phyloP scores from a whole-genome alignment of 2,888 invertebrate species.

The Spilosoma lubricipeda region DNA sequence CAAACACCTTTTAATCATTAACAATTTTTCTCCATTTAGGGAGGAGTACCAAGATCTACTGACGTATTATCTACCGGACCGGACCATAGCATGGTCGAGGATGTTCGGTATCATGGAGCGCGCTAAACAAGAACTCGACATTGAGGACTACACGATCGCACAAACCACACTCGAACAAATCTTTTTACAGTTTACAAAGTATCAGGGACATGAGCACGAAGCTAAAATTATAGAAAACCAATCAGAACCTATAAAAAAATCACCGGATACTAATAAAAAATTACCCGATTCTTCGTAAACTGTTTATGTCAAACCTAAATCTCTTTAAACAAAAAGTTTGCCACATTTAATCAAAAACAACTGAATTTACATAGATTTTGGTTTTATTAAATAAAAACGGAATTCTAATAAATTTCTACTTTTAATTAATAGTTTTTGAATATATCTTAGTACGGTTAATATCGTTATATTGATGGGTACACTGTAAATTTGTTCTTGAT shows the following conservation, averaged over 20 bases:
- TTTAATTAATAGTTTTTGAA: neutral
- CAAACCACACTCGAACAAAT: conserved; percentile 94
- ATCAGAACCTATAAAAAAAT: neutral
- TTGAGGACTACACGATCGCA: conserved; percentile 93
- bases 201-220: conserved; percentile 56
- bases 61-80: conserved; percentile 89
- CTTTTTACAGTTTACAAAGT: conserved; percentile 89
- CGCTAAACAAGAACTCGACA: conserved; percentile 83
- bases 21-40: conserved; percentile 62
- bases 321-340: neutral
- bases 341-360: neutral
- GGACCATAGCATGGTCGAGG: conserved; percentile 87
- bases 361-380: neutral
- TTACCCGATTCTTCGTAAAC: neutral
- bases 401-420: neutral
- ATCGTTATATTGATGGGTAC: neutral
- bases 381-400: neutral
- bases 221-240: neutral
- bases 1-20: neutral
- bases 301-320: neutral
- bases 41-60: conserved; percentile 90
- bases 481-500: neutral
- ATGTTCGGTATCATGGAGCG: conserved; percentile 90
- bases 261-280: neutral
- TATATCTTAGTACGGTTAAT: neutral